phyloP scores from a whole-genome alignment of 2,113 vertebrate species.

The Argyrosomus japonicus region DNA sequence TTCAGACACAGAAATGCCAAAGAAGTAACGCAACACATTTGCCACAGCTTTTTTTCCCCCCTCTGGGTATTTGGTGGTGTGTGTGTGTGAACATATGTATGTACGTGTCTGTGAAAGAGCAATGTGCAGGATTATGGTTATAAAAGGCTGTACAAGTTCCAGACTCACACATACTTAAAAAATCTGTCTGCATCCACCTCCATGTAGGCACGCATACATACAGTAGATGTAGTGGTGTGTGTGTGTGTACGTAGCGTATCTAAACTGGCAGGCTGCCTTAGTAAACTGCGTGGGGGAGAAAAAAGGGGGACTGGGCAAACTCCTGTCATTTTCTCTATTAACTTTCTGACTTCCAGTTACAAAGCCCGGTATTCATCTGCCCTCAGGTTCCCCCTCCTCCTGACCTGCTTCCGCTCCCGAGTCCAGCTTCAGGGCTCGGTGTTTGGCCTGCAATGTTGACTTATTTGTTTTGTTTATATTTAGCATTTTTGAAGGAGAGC shows the following conservation, averaged over 20 bases:
- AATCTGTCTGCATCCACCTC: conserved; percentile 26
- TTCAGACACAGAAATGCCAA: conserved; percentile 56
- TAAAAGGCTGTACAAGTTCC: conserved; percentile 33
- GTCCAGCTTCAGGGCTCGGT: conserved; percentile 62
- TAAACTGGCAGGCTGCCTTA: conserved; percentile 75
- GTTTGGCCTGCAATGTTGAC: conserved; percentile 62
- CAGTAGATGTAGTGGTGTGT: conserved; percentile 13
- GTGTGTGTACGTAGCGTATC: conserved; percentile 62
- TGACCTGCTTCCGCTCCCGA: conserved; percentile 77
- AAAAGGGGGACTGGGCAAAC: conserved; percentile 61
- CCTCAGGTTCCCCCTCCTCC: conserved; percentile 63
- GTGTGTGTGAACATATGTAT: conserved; percentile 33
- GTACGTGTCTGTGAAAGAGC: neutral
- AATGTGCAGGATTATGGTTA: conserved; percentile 13
- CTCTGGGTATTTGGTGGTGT: conserved; percentile 41
- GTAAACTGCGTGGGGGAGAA: conserved; percentile 74
- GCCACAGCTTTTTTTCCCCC: conserved; percentile 48
- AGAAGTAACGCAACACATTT: conserved; percentile 53
- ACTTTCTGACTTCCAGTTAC: conserved; percentile 73
- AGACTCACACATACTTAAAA: conserved; percentile 48
- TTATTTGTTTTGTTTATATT: conserved; percentile 82
- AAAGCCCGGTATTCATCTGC: conserved; percentile 83
- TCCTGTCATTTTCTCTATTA: conserved; percentile 82
- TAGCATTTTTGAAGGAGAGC: conserved; percentile 67
- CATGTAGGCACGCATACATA: conserved; percentile 5